Percentiles rank a stretch among this genome's conserved stretches.
Evolutionary conservation across 2,113 vertebrate species (phyloP).

Genomic region (Leptodactylus fuscus): DNA sequence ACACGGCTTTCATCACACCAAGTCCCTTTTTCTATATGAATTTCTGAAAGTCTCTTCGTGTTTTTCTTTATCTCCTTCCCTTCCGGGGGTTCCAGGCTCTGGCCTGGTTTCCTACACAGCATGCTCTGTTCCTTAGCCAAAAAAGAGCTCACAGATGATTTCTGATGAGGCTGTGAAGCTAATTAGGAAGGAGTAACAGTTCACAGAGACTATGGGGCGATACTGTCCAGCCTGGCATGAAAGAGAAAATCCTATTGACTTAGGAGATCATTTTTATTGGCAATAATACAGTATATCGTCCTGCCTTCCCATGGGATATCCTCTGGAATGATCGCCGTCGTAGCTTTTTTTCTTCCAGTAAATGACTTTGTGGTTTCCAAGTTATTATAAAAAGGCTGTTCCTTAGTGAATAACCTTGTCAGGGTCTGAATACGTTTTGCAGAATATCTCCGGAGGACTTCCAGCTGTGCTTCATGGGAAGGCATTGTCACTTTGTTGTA

Average conservation of each 20-base stretch:
- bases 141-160: conserved; percentile 58
- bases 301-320: neutral
- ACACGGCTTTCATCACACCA: neutral
- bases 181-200: conserved; percentile 57
- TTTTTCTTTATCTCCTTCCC: conserved; percentile 33
- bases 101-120: conserved; percentile 60
- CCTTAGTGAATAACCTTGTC: conserved; percentile 9
- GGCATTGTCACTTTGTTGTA: neutral
- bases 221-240: conserved; percentile 21
- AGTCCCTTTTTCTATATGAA: conserved; percentile 24
- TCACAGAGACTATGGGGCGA: conserved; percentile 26
- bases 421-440: neutral
- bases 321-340: neutral
- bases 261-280: conserved; percentile 27
- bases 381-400: conserved; percentile 29
- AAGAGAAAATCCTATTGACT: conserved; percentile 30
- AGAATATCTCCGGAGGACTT: neutral
- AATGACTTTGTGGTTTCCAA: neutral
- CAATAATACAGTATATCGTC: conserved; percentile 18
- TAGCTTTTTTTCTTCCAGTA: neutral
- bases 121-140: conserved; percentile 58
- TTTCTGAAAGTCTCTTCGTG: conserved; percentile 26
- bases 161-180: conserved; percentile 57
- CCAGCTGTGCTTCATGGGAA: conserved; percentile 29
- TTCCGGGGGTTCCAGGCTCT: conserved; percentile 53